Evolutionary conservation across 2,113 vertebrate species (phyloP).

Genomic region (Stegastes partitus): DNA sequence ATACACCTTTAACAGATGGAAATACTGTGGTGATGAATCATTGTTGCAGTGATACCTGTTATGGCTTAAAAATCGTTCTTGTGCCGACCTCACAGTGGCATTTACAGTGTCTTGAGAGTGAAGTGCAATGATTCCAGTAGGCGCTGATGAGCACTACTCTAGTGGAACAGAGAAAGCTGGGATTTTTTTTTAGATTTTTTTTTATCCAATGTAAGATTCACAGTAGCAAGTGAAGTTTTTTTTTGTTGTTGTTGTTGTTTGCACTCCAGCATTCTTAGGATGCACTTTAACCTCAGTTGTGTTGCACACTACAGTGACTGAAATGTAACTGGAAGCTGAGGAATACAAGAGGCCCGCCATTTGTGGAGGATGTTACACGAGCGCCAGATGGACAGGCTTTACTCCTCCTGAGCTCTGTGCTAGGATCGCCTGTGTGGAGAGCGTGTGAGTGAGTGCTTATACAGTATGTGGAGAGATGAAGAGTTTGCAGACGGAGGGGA

Average conservation of each 20-base stretch:
- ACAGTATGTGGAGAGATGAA: conserved; percentile 64
- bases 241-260: conserved; percentile 7
- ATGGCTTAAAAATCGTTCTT: conserved; percentile 69
- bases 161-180: conserved; percentile 47
- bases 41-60: conserved; percentile 58
- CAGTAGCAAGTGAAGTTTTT: conserved; percentile 48
- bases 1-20: conserved; percentile 62
- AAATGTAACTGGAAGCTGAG: conserved; percentile 40
- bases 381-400: conserved; percentile 61
- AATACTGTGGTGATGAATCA: conserved; percentile 57
- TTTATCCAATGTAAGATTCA: conserved; percentile 50
- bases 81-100: conserved; percentile 48
- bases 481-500: conserved; percentile 59
- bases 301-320: conserved; percentile 39
- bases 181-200: conserved; percentile 34
- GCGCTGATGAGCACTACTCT: conserved; percentile 56
- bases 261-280: conserved; percentile 25
- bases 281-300: conserved; percentile 34
- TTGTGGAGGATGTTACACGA: conserved; percentile 57
- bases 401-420: conserved; percentile 64
- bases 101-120: conserved; percentile 51
- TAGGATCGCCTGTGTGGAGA: conserved; percentile 59
- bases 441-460: conserved; percentile 71
- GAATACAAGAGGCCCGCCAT: conserved; percentile 43
- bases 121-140: conserved; percentile 58